A percentile compares a stretch with the other conserved stretches of the same genome.
Evolutionary conservation across 2,113 vertebrate genomes (phyloP).

Genomic region (Xenus cinereus): DNA sequence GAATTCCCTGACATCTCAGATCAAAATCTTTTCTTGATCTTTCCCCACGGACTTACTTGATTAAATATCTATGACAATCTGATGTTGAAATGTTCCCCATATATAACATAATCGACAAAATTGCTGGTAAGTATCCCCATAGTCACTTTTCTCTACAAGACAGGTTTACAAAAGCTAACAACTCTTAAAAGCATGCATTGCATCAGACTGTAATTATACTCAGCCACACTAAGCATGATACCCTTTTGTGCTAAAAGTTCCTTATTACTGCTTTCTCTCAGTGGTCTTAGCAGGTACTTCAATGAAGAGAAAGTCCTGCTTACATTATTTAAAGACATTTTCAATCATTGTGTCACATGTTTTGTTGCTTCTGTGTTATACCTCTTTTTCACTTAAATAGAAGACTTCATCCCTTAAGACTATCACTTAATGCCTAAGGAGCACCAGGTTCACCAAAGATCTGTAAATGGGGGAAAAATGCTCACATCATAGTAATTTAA

Average conservation of each 20-base stretch:
- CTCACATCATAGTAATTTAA: background rate
- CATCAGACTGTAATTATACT: background rate
- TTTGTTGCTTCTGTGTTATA: background rate
- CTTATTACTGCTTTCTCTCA: background rate
- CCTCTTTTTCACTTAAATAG: background rate
- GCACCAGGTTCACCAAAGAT: background rate
- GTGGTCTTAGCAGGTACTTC: background rate
- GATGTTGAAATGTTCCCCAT: background rate
- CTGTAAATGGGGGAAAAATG: background rate
- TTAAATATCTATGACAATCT: background rate
- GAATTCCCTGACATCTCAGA: background rate
- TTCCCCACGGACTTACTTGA: background rate
- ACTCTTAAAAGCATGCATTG: background rate
- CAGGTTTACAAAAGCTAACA: background rate
- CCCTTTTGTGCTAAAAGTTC: background rate
- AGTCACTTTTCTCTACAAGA: background rate
- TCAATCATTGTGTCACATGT: background rate
- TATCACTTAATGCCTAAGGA: background rate
- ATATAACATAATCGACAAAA: background rate
- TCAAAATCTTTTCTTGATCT: background rate
- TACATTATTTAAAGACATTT: background rate
- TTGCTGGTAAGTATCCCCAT: background rate
- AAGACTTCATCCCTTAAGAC: background rate
- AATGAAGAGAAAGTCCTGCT: background rate
- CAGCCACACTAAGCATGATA: background rate